phyloP scores from a whole-genome alignment of 2,888 invertebrate species.

The Globia sparganii region DNA sequence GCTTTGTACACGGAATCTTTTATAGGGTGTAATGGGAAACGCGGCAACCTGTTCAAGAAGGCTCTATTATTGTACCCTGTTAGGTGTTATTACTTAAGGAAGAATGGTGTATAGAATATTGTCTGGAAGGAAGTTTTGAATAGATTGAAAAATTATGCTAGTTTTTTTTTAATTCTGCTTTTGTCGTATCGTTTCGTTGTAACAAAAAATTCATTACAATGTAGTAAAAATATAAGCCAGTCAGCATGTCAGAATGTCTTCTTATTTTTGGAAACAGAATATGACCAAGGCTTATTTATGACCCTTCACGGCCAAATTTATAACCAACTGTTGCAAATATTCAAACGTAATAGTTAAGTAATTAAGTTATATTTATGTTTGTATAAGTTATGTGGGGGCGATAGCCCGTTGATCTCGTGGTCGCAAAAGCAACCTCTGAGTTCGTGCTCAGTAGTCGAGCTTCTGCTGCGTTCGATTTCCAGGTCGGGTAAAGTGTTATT shows the following conservation, averaged over 20 bases:
- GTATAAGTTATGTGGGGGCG: not conserved
- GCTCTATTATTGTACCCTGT: constrained; percentile 15
- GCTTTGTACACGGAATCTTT: constrained; percentile 22
- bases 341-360: not conserved
- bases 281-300: too few relatives aligned
- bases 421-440: not conserved
- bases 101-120: constrained; percentile 12
- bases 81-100: constrained; percentile 15
- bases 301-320: not conserved
- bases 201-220: not conserved
- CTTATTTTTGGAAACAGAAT: not conserved
- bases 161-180: not conserved
- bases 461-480: not conserved
- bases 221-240: not conserved
- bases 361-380: not conserved
- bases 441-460: too few relatives aligned
- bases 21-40: constrained; percentile 26
- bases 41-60: constrained; percentile 8
- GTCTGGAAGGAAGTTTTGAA: not conserved
- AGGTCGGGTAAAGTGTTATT: not conserved
- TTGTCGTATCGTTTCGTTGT: not conserved
- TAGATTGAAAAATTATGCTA: not conserved
- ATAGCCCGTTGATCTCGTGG: not conserved
- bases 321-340: not conserved
- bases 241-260: too few relatives aligned